phyloP scores from a whole-genome alignment of 2,797 vertebrate species.

The Ctenochaetus hawaiiensis region DNA sequence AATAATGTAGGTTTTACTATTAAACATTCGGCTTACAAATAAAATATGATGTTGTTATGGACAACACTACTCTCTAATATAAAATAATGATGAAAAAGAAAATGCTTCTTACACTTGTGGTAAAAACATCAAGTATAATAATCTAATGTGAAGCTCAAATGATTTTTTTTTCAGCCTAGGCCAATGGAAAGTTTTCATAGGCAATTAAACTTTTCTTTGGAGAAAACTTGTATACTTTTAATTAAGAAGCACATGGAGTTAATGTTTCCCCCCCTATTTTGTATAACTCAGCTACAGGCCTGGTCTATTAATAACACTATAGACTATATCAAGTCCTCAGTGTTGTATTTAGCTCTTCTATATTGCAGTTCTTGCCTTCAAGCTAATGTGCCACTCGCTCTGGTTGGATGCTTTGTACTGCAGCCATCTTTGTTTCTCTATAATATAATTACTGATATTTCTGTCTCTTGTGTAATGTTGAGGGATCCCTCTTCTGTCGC shows the following conservation, averaged over 20 bases:
- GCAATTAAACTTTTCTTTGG: too few species aligned
- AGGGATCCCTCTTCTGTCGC: not conserved
- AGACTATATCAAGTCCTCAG: not conserved
- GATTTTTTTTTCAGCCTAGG: too few species aligned
- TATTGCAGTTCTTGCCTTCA: not conserved
- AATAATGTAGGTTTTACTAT: not conserved
- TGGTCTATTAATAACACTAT: too few species aligned
- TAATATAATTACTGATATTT: not conserved
- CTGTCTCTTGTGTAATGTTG: not conserved
- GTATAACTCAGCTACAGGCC: not conserved
- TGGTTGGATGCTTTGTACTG: not conserved
- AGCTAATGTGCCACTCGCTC: not conserved
- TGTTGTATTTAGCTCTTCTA: not conserved
- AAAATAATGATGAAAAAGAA: not conserved
- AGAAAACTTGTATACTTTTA: not conserved
- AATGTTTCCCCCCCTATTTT: too few species aligned
- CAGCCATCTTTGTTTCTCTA: not conserved
- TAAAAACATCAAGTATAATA: not conserved
- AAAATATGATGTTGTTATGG: not conserved
- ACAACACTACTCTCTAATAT: not conserved
- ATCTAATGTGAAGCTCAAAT: not conserved
- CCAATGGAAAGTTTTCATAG: too few species aligned
- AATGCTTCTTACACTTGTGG: not conserved
- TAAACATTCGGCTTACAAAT: not conserved
- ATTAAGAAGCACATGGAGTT: not conserved